Evolutionary conservation across 2,888 invertebrate genomes (phyloP), one percentile per base, ranked within the genome.

Genomic region (Clunio marinus): DNA sequence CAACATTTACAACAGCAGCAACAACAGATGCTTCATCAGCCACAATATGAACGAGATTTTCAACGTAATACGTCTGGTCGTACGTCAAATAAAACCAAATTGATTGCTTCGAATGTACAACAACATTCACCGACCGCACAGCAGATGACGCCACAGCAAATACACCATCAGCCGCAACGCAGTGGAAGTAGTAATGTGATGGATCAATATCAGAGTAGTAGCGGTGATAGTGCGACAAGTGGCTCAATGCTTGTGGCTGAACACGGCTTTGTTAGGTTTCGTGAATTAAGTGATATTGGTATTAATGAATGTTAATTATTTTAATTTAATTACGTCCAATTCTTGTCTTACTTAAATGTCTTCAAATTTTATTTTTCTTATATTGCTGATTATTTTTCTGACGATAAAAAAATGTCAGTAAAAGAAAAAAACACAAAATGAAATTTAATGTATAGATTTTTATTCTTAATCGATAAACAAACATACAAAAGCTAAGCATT

Each of bases 191-290:
- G 70, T 58, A 70, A 68, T 20, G 69, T 68, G 45, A 71, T 71
- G 37, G 70, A 70, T 60, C 68, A 85, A 74, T 80, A 81, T 3
- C 82, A 82, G 72, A 73, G 84, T 82, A 73, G 77, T 80, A 73
- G 73, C 3, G 77, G 80, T 73, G 81, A 84, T 74, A 75, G 81
- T 74, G 81, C 83, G 71, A 81, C 84, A 59, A 82, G 83, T 73
- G 77, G 81, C 69, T 86, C 91, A 72, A 92, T 93, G 91, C 80
- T 93, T 71, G 91, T 93, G n/a, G 89, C 91, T 70, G 93, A 94
- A 75, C 90, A 93, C 75, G 93, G 93, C 3, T 92, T 93, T 77
- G 88, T 93, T 13, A 82, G 94, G 72, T 93, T 93, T 80, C 83
- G 91, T 70, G 87, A 88, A 15, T 80, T 91, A 72, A 88, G 84